Percentiles rank a stretch among this genome's conserved stretches.
Conservation (phyloP, 2,888 invertebrate genomes). For the Sympetrum striolatum region DNA sequence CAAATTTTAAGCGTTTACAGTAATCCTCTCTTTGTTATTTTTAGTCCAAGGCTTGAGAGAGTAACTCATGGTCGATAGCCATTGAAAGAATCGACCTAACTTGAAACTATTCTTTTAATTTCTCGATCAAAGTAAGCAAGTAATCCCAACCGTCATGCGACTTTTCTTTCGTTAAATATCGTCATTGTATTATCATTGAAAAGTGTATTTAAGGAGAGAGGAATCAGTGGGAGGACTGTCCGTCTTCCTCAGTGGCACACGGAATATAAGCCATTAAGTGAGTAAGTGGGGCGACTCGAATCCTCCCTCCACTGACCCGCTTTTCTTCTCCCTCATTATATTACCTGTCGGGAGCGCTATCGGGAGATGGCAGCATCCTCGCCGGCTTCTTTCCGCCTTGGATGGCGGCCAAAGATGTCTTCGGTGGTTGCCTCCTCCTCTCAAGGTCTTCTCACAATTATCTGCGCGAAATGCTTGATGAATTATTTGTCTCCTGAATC, state of each 20-base stretch:
- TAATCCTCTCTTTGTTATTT: too few relatives aligned
- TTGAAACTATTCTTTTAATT: too few relatives aligned
- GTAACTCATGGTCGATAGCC: too few relatives aligned
- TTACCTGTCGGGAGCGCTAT: neutral
- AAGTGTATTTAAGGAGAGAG: neutral
- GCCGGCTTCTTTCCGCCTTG: neutral
- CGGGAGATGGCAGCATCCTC: neutral
- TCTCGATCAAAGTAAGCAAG: too few relatives aligned
- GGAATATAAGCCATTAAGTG: neutral
- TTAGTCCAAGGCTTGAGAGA: too few relatives aligned
- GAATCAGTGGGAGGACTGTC: neutral
- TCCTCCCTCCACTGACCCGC: constrained; percentile 1
- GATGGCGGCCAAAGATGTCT: neutral
- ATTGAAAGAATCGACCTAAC: too few relatives aligned
- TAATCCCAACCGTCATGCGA: too few relatives aligned
- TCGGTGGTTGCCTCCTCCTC: neutral
- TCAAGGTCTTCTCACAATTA: neutral
- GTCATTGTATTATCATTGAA: too few relatives aligned
- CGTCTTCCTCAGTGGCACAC: neutral
- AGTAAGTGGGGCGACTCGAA: neutral
- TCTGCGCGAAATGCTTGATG: neutral
- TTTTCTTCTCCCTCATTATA: neutral
- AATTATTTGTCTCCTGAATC: too few relatives aligned
- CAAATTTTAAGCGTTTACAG: too few relatives aligned
- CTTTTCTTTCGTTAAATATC: too few relatives aligned